Evolutionary conservation across 2,113 vertebrate species (phyloP), one percentile per base, ranked within the genome.

Genomic region (Hippocampus zosterae): DNA sequence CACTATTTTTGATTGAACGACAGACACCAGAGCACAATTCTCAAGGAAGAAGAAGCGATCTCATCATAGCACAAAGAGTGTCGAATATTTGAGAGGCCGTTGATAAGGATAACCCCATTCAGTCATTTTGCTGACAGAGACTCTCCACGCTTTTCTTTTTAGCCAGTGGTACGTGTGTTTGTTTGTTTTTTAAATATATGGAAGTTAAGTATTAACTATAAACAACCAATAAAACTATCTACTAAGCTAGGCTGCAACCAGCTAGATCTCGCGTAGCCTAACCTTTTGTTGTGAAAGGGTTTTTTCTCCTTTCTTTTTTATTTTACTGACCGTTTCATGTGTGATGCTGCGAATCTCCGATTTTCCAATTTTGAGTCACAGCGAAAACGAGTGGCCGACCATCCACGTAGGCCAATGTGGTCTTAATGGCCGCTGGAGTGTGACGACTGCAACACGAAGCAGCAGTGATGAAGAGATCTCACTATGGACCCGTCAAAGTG

Each of bases 381-480:
- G 33, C 33, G 33, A 33, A 33, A 33, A 6, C 33, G 33, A 33
- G 33, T 6, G 33, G 5, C 33, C 33, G 33, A 37, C 33, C 33
- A 37, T 37, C 33, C 33, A 5, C 33, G 33, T 33, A 5, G 33
- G 13, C 42, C 44, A 23, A 12, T 71, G 67, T 67, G 71, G 78
- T 71, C 85, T 71, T 75, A 64, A 69, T 37, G 77, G 50, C 67
- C 68, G 57, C 68, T 65, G 33, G 75, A 53, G 29, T 81, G 83
- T 79, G 82, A 81, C 85, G 82, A 76, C 79, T 82, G 77, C 62
- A 84, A 86, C 71, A 80, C 81, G 84, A 66, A 75, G 55, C 67
- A 79, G 70, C 84, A 81, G 72, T 84, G 81, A 87, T 88, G 76
- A 83, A 87, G 83, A 81, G 78, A 81, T 84, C 83, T 79, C 59